phyloP scores from a whole-genome alignment of 2,797 vertebrate species.

The Balearica regulorum region DNA sequence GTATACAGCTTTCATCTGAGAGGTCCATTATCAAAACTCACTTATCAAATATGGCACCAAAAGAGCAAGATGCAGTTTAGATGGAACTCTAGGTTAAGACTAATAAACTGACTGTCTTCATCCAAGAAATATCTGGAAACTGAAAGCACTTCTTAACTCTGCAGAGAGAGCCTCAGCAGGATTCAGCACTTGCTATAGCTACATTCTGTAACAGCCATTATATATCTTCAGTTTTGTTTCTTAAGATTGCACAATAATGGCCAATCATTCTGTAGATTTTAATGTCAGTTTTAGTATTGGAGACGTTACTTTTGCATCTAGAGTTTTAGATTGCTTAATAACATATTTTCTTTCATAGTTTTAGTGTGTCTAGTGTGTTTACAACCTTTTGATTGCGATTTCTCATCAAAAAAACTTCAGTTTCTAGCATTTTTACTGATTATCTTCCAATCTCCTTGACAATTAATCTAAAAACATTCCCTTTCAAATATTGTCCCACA shows the following conservation, averaged over 20 bases:
- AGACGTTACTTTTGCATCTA: background rate
- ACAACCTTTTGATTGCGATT: background rate
- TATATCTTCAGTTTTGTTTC: background rate
- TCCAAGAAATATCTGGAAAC: background rate
- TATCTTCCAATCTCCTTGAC: background rate
- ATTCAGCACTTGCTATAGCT: background rate
- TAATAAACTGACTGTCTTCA: background rate
- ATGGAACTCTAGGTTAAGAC: background rate
- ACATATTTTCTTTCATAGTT: background rate
- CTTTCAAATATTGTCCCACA: background rate
- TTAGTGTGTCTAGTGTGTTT: background rate
- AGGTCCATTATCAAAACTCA: background rate
- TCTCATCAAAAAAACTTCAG: background rate
- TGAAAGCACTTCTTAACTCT: background rate
- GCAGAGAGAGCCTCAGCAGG: background rate
- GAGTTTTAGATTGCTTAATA: background rate
- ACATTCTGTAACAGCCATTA: background rate
- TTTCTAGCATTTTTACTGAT: background rate
- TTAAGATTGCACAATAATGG: background rate
- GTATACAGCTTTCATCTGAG: background rate
- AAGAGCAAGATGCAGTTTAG: background rate
- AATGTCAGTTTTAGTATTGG: background rate
- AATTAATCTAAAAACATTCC: background rate
- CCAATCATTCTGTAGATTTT: background rate
- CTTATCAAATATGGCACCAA: background rate